Percentiles rank a stretch among this genome's conserved stretches.
Evolutionary conservation across 2,888 invertebrate genomes (phyloP).

Genomic region (Adela reaumurella): DNA sequence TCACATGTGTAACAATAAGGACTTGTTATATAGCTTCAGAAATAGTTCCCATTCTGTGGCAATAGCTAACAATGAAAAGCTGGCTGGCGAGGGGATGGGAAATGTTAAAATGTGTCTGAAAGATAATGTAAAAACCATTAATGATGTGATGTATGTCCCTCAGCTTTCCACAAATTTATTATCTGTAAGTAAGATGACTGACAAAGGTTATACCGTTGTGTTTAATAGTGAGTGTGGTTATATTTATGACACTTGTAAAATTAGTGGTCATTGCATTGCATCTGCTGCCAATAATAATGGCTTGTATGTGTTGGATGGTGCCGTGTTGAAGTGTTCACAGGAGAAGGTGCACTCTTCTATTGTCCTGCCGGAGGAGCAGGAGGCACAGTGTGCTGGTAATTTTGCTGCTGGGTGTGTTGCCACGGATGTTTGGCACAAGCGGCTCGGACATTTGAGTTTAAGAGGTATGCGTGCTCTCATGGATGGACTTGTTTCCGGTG

Average conservation of each 20-base stretch:
- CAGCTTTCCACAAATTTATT: slow-evolving; percentile 10
- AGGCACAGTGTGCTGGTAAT: slow-evolving; percentile 6
- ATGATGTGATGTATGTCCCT: slow-evolving; percentile 11
- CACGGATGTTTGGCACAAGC: slow-evolving; percentile 11
- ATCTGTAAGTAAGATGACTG: slow-evolving; percentile 10
- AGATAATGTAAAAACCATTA: slow-evolving; percentile 2
- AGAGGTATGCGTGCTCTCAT: slow-evolving; percentile 3
- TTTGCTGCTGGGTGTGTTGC: slow-evolving; percentile 1
- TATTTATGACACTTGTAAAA: no score
- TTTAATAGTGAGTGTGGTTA: slow-evolving; percentile 10
- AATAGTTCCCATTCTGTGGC: no score
- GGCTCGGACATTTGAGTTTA: slow-evolving; percentile 12
- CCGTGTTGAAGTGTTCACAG: slow-evolving; percentile 1
- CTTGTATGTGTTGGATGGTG: slow-evolving; percentile 11
- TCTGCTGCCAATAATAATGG: slow-evolving; percentile 4
- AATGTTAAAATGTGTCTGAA: background rate
- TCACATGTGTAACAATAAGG: background rate
- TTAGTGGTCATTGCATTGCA: no score
- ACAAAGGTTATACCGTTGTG: slow-evolving; percentile 12
- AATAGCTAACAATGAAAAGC: no score
- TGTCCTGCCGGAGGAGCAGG: background rate
- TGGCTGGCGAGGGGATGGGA: no score
- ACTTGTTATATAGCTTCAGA: no score
- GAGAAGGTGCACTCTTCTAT: slow-evolving; percentile 2
- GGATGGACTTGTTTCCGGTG: slow-evolving; percentile 5